Evolutionary conservation across 2,888 invertebrate species (phyloP).

Genomic region (Drosophila borealis): DNA sequence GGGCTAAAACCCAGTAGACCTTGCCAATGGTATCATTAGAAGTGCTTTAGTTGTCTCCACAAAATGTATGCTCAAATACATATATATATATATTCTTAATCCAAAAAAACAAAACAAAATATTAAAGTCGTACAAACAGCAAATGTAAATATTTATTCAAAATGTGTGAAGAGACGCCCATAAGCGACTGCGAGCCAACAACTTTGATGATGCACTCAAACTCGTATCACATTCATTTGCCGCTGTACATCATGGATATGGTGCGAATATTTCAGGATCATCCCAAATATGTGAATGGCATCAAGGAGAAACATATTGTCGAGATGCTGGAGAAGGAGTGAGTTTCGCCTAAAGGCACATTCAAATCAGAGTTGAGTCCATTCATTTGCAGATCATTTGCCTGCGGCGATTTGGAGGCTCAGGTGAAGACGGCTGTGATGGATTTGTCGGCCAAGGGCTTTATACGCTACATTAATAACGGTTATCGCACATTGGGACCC

Average conservation of each 20-base stretch:
- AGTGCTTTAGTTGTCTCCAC: slow-evolving; percentile 24
- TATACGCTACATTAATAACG: slow-evolving; percentile 72
- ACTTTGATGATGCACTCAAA: slow-evolving; percentile 73
- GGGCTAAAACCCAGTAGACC: slow-evolving; percentile 40
- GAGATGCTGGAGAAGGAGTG: slow-evolving; percentile 81
- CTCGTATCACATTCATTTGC: slow-evolving; percentile 79
- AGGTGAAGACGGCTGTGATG: slow-evolving; percentile 81
- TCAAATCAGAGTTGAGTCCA: not conserved
- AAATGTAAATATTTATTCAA: not conserved
- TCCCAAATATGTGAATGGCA: slow-evolving; percentile 78
- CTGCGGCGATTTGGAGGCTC: slow-evolving; percentile 82
- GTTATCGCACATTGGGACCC: slow-evolving; percentile 84
- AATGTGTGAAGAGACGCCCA: slow-evolving; percentile 61
- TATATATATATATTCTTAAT: not conserved
- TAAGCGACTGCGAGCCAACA: slow-evolving; percentile 74
- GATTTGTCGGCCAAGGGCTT: slow-evolving; percentile 78
- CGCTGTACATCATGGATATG: slow-evolving; percentile 82
- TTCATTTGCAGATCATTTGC: slow-evolving; percentile 71
- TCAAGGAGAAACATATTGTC: slow-evolving; percentile 78
- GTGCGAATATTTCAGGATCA: slow-evolving; percentile 83
- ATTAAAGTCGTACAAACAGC: not conserved
- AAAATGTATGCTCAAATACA: not conserved
- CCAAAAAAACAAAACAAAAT: slow-evolving; percentile 2
- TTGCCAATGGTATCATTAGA: slow-evolving; percentile 19
- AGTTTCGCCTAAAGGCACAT: slow-evolving; percentile 31